A percentile compares a stretch with the other conserved stretches of the same genome.
Conservation (phyloP, 2,888 invertebrate species). For the Caenorhabditis imperialis region DNA sequence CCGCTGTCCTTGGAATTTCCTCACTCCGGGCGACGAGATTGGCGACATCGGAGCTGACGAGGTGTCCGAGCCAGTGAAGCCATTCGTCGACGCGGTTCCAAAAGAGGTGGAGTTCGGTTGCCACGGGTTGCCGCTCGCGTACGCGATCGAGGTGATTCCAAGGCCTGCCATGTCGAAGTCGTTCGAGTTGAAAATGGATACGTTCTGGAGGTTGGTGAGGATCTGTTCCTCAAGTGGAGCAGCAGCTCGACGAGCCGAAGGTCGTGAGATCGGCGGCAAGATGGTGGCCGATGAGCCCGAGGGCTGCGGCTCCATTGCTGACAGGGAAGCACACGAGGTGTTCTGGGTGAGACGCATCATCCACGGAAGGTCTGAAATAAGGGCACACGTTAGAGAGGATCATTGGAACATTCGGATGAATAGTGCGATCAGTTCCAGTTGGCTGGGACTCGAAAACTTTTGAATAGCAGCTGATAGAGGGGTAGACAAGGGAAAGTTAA, state of each 20-base stretch:
- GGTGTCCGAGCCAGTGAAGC: slow-evolving; percentile 44
- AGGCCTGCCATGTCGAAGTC: slow-evolving; percentile 18
- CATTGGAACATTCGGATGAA: slow-evolving; percentile 14
- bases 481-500: slow-evolving; percentile 8
- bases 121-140: slow-evolving; percentile 22
- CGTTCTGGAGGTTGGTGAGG: slow-evolving; percentile 28
- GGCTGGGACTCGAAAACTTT: too few relatives aligned
- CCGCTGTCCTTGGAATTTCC: slow-evolving; percentile 11
- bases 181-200: slow-evolving; percentile 19
- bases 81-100: slow-evolving; percentile 36
- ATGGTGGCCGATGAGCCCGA: slow-evolving; percentile 33
- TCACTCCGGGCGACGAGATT: slow-evolving; percentile 21
- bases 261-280: slow-evolving; percentile 8
- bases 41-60: slow-evolving; percentile 54
- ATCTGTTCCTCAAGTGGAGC: slow-evolving; percentile 25
- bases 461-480: slow-evolving; percentile 25
- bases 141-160: slow-evolving; percentile 16
- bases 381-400: not conserved
- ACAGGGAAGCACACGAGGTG: slow-evolving; percentile 41
- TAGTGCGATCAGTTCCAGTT: slow-evolving; percentile 16
- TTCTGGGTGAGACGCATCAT: slow-evolving; percentile 49
- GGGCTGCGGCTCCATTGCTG: slow-evolving; percentile 38
- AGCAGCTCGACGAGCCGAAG: slow-evolving; percentile 2
- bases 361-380: slow-evolving; percentile 34
- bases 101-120: slow-evolving; percentile 31